Conservation (phyloP, 2,888 invertebrate genomes). For the Oconnorella tubifera region DNA sequence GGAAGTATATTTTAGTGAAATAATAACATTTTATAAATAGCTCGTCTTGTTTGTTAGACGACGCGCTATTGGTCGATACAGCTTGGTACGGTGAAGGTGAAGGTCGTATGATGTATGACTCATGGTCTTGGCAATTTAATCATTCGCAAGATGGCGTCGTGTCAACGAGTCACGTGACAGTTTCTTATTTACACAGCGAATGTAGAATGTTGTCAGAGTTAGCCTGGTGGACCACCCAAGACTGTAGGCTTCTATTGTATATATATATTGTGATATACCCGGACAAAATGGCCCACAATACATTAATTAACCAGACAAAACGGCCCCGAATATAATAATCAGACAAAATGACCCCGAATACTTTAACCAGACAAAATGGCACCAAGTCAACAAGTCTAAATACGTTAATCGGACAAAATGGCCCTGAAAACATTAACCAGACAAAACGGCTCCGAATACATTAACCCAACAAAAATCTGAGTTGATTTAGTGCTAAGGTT, state of each 20-base stretch:
- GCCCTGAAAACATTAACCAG: too few relatives aligned
- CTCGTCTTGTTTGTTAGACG: not conserved
- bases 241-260: not conserved
- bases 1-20: too few relatives aligned
- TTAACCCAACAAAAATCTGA: too few relatives aligned
- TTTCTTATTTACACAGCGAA: not conserved
- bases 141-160: not conserved
- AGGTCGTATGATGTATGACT: not conserved
- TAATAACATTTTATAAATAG: too few relatives aligned
- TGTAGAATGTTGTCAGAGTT: not conserved
- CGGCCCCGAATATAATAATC: not conserved
- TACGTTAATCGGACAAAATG: too few relatives aligned
- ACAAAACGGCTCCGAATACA: too few relatives aligned
- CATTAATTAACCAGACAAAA: not conserved
- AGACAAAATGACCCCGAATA: too few relatives aligned
- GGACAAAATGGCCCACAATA: not conserved
- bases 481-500: too few relatives aligned
- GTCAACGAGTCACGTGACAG: not conserved
- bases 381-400: too few relatives aligned
- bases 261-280: not conserved
- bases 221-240: not conserved
- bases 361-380: too few relatives aligned
- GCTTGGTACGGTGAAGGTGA: not conserved
- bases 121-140: not conserved
- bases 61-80: not conserved